Base-by-base conservation (phyloP, 2,888 invertebrate species). In the Beris chalybata region DNA sequence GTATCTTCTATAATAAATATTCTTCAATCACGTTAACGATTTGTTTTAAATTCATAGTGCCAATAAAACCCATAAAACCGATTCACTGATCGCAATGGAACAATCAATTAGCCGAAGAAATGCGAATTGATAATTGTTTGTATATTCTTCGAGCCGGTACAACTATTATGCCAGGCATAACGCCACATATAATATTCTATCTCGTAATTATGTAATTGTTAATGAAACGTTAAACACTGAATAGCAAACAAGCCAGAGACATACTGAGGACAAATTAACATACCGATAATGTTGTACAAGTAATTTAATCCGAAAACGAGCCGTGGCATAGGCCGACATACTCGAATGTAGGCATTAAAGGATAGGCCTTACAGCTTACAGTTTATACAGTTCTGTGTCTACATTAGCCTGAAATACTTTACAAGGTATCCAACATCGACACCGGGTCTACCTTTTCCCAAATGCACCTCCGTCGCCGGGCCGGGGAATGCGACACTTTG, bases 281-380 rank as follows among this genome's bases (percentile, higher is more conserved):
- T 59, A 59, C 47, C 58, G 58, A 59, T 59, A 48, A 57, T 57
- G 58, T 59, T 29, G 47, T 59, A 59, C 58, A 59, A 47, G 58
- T 59, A 59, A 59, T 59, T 59, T 47, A 59, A 59, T 48, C 47
- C 48, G 47, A 48, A 59, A 59, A 59, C 58, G 48, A 48, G 58
- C 47, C 30, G 30, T 13, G 5, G 47, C 48, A 47, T 31, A 48
- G 47, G 47, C 12, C 12, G 4, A 56, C 9, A 15, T 56, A 38
- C 45, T 22, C 22, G 22, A 22, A 43, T 15, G 30, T 13, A 30
- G 57, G 11, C 22, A 22, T 43, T 44, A 29, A 45, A 57, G 44
- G 43, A 44, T 57, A 43, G 57, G 29, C 29, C 44, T 11, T 7
- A 38, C 38, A 9, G 38, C 38, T 7, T 5, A 38, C 38, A 38